These are phyloP conservation scores for Danionella cerebrum DNA, from an alignment of 2,113 vertebrate species.

Conservation along the genomic window DNA sequence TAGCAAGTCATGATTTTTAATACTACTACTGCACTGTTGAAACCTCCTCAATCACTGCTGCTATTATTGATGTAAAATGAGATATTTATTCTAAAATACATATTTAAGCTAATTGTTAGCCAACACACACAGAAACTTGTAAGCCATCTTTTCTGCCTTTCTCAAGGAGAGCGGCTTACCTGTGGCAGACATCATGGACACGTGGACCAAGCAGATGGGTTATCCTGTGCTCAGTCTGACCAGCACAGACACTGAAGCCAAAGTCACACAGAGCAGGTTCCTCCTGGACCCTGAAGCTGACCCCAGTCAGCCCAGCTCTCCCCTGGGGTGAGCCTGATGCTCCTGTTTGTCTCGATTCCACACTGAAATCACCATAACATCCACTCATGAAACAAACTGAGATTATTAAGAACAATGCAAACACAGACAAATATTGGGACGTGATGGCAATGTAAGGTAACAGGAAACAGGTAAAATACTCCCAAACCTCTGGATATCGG, in stretches of 20 bases:
- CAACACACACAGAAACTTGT: too few relatives aligned
- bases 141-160: background rate
- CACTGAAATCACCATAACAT: background rate
- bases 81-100: too few relatives aligned
- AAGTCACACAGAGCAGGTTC: slow-evolving; percentile 76
- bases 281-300: slow-evolving; percentile 77
- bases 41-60: too few relatives aligned
- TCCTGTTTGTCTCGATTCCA: background rate
- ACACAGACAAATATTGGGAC: background rate
- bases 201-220: slow-evolving; percentile 95
- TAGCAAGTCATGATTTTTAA: too few relatives aligned
- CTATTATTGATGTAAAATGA: too few relatives aligned
- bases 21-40: too few relatives aligned
- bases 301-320: slow-evolving; percentile 61
- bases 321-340: slow-evolving; percentile 61
- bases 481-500: too few relatives aligned
- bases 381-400: background rate
- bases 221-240: slow-evolving; percentile 77
- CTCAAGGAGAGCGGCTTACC: slow-evolving; percentile 71
- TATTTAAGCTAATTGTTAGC: too few relatives aligned
- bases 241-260: slow-evolving; percentile 14
- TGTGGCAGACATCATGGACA: slow-evolving; percentile 85
- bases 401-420: background rate
- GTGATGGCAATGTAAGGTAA: too few relatives aligned
- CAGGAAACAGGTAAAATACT: too few relatives aligned